A percentile compares a stretch with the other conserved stretches of the same genome.
Evolutionary conservation across 2,888 invertebrate species (phyloP).

Genomic region (Petrophora chlorosata): DNA sequence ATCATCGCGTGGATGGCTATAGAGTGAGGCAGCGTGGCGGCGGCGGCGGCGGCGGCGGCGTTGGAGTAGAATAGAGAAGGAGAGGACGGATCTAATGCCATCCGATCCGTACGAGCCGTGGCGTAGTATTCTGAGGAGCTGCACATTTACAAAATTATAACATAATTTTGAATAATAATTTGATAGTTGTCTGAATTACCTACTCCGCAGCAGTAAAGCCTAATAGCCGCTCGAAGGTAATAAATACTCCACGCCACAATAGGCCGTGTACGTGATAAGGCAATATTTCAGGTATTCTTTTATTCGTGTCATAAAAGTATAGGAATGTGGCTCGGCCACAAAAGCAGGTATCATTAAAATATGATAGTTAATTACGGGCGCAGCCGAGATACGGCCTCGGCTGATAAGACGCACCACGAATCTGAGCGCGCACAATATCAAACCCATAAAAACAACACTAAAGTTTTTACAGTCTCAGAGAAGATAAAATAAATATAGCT

Average conservation of each 20-base stretch:
- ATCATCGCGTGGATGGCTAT: no score
- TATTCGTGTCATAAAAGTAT: conserved; percentile 23
- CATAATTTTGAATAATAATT: no score
- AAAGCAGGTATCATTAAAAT: conserved; percentile 29
- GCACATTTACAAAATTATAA: conserved; percentile 36
- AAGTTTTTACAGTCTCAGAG: conserved; percentile 63
- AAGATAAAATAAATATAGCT: conserved; percentile 68
- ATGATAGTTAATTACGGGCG: conserved; percentile 35
- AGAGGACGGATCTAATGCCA: no score
- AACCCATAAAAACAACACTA: conserved; percentile 70
- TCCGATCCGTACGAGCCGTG: no score
- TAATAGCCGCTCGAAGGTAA: conserved; percentile 22
- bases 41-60: conserved; percentile 38
- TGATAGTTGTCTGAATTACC: conserved; percentile 34
- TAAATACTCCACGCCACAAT: conserved; percentile 33
- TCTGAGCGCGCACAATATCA: conserved; percentile 57
- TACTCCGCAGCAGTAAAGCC: conserved; percentile 29
- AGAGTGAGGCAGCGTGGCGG: no score
- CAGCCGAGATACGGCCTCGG: conserved; percentile 16
- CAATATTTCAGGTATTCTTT: conserved; percentile 16
- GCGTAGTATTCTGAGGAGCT: conserved; percentile 30
- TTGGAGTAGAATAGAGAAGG: no score
- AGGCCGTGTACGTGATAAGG: conserved; percentile 27
- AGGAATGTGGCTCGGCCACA: conserved; percentile 22
- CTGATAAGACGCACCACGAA: conserved; percentile 43